phyloP scores from a whole-genome alignment of 2,888 invertebrate species.

The Hedychridium roseum region DNA sequence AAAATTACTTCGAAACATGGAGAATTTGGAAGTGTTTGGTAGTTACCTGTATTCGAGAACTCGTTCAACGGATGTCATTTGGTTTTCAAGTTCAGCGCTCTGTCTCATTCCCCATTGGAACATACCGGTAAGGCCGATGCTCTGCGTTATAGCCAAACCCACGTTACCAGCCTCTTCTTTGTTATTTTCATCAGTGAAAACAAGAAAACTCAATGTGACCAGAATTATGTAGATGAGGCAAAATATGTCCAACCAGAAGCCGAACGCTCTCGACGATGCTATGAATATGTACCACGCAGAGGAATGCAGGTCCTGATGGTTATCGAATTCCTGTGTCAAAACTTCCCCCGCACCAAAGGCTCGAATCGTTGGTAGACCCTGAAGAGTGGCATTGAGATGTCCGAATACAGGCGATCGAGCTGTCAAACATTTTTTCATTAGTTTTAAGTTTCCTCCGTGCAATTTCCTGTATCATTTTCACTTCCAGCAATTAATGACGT shows the following conservation, averaged over 20 bases:
- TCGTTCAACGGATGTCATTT: slow-evolving; percentile 91
- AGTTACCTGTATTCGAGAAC: slow-evolving; percentile 69
- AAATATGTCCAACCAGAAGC: slow-evolving; percentile 89
- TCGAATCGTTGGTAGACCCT: slow-evolving; percentile 90
- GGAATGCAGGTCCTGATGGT: slow-evolving; percentile 85
- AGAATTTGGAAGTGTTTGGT: slow-evolving; percentile 57
- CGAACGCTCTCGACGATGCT: slow-evolving; percentile 90
- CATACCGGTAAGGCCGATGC: slow-evolving; percentile 81
- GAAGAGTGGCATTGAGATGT: slow-evolving; percentile 87
- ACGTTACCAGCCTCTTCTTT: slow-evolving; percentile 78
- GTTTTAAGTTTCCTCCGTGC: no score
- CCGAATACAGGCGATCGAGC: slow-evolving; percentile 96
- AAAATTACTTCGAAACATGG: no score
- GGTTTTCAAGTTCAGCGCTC: slow-evolving; percentile 87
- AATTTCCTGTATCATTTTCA: no score
- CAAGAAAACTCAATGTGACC: slow-evolving; percentile 86
- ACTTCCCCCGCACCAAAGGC: slow-evolving; percentile 85
- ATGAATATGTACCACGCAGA: slow-evolving; percentile 93
- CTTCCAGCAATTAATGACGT: no score
- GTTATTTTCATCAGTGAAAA: slow-evolving; percentile 61
- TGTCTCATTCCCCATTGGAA: slow-evolving; percentile 93
- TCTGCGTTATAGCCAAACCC: slow-evolving; percentile 81
- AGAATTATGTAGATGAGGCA: slow-evolving; percentile 86
- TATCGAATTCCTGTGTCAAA: slow-evolving; percentile 81
- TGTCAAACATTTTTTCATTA: slow-evolving; percentile 63